Conservation (phyloP, 1,140 invertebrate genomes). For the Sminthurides bifidus region DNA sequence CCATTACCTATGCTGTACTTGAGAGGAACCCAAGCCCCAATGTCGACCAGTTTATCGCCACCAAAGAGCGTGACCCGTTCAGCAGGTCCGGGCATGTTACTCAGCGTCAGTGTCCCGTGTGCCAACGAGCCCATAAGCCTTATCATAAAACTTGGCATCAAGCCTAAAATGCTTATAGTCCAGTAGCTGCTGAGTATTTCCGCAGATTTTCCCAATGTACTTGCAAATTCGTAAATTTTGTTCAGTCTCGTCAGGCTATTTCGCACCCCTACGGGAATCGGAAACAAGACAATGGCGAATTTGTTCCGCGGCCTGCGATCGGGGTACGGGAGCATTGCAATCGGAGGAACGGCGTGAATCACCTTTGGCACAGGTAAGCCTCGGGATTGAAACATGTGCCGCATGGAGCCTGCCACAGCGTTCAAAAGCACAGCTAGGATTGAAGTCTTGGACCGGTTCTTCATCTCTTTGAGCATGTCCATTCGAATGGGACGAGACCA, state of each 20-base stretch:
- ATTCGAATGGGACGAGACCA: slow-evolving; percentile 25
- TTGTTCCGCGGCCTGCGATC: slow-evolving; percentile 19
- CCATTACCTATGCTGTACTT: slow-evolving; percentile 23
- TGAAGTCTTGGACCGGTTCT: slow-evolving; percentile 19
- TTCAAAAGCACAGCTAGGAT: slow-evolving; percentile 25
- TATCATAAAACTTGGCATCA: slow-evolving; percentile 13
- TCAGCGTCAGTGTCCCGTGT: slow-evolving; percentile 20
- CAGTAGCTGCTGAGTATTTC: slow-evolving; percentile 24
- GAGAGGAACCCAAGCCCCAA: slow-evolving; percentile 28
- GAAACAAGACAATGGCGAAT: slow-evolving; percentile 19
- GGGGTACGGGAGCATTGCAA: slow-evolving; percentile 23
- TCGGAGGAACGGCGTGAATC: slow-evolving; percentile 23
- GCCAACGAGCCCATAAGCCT: slow-evolving; percentile 14
- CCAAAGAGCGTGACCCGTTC: slow-evolving; percentile 22
- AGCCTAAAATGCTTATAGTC: slow-evolving; percentile 19
- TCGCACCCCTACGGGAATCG: slow-evolving; percentile 16
- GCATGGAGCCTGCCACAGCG: slow-evolving; percentile 20
- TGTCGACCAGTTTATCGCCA: slow-evolving; percentile 22
- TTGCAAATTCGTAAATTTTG: not conserved
- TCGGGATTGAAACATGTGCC: slow-evolving; percentile 14
- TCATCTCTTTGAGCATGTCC: slow-evolving; percentile 20
- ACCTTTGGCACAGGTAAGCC: slow-evolving; percentile 12
- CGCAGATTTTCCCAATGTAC: slow-evolving; percentile 9
- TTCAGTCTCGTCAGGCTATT: slow-evolving; percentile 19
- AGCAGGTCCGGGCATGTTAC: slow-evolving; percentile 28